Evolutionary conservation across 2,113 vertebrate species (phyloP).

Genomic region (Apteryx mantelli): DNA sequence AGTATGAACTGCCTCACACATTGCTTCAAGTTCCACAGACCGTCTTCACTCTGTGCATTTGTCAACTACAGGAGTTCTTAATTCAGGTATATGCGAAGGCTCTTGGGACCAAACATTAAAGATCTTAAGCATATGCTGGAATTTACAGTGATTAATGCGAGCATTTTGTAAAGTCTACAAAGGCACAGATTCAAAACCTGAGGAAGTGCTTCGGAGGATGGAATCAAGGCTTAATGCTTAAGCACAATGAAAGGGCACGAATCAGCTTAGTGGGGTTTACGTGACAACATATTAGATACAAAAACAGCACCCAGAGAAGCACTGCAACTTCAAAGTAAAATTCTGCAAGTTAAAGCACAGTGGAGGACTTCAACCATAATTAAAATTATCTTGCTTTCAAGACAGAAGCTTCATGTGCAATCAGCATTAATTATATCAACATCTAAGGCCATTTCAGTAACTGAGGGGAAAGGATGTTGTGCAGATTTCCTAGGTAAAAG

Average conservation of each 20-base stretch:
- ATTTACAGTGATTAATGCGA: conserved; percentile 9
- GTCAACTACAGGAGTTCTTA: background rate
- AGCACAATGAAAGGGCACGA: background rate
- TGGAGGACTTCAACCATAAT: background rate
- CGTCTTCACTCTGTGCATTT: background rate
- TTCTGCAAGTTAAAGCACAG: background rate
- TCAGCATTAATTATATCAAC: background rate
- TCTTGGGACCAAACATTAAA: conserved; percentile 26
- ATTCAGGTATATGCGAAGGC: background rate
- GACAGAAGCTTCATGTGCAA: background rate
- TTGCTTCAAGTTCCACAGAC: background rate
- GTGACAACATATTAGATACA: background rate
- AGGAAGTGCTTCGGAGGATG: background rate
- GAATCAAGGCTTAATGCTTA: background rate
- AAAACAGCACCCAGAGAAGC: background rate
- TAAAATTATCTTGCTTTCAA: background rate
- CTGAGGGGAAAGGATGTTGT: background rate
- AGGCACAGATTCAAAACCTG: background rate
- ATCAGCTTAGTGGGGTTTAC: conserved; percentile 17
- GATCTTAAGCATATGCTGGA: background rate
- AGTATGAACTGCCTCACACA: background rate
- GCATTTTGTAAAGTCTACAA: conserved; percentile 38
- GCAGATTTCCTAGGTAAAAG: background rate
- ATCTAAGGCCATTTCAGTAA: background rate
- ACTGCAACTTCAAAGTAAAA: conserved; percentile 15